phyloP scores from a whole-genome alignment of 2,888 invertebrate genomes.

The Caenorhabditis sp. region DNA sequence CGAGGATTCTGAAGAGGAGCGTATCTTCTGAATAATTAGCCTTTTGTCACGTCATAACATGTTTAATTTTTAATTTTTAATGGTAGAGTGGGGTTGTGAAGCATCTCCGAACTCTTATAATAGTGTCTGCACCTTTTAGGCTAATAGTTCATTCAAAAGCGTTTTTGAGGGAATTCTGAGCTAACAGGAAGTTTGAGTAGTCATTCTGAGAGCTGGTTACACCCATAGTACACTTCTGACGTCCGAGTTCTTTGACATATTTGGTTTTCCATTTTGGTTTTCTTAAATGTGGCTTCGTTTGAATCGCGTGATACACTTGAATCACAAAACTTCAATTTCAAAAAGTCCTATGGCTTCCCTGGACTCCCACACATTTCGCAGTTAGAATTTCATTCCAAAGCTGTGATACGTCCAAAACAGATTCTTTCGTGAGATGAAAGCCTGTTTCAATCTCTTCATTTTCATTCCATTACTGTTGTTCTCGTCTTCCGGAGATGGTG shows the following conservation, averaged over 20 bases:
- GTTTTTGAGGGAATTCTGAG: no score
- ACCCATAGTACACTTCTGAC: no score
- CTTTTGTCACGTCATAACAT: no score
- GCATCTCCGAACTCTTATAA: no score
- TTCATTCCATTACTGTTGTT: slow-evolving; percentile 15
- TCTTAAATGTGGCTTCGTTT: not conserved
- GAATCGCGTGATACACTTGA: not conserved
- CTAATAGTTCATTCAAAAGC: no score
- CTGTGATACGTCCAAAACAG: not conserved
- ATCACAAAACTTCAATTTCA: slow-evolving; percentile 1
- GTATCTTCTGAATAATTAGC: no score
- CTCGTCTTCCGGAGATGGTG: slow-evolving; percentile 12
- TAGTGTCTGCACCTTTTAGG: no score
- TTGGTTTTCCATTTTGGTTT: not conserved
- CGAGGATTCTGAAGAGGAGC: no score
- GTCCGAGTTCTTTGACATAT: not conserved
- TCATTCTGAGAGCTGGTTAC: no score
- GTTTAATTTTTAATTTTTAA: no score
- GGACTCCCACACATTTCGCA: slow-evolving; percentile 1
- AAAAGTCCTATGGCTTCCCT: not conserved
- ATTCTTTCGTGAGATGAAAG: not conserved
- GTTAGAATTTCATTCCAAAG: not conserved
- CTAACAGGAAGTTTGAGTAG: not conserved
- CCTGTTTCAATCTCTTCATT: not conserved
- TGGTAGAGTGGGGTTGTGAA: no score